Evolutionary conservation across 2,797 vertebrate species (phyloP).

Genomic region (Pelobates cultripes): DNA sequence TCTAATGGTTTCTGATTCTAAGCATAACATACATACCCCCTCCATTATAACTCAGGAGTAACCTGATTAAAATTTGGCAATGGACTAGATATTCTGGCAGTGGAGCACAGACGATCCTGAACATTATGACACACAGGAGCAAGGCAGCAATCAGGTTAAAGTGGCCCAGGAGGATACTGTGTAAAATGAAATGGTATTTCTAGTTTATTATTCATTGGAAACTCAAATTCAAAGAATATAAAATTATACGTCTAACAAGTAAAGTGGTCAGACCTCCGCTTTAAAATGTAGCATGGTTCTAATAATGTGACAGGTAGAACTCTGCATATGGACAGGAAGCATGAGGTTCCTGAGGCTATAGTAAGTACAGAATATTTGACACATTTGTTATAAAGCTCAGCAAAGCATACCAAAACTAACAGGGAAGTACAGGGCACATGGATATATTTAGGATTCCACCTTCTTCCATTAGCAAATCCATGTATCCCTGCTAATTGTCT

Average conservation of each 20-base stretch:
- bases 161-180: constrained; percentile 17
- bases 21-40: constrained; percentile 33
- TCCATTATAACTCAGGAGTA: constrained; percentile 29
- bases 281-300: not conserved
- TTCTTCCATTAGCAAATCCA: too few relatives aligned
- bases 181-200: constrained; percentile 23
- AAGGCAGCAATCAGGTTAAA: constrained; percentile 35
- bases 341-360: too few relatives aligned
- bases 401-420: too few relatives aligned
- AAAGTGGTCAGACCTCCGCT: not conserved
- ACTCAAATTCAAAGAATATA: constrained; percentile 7
- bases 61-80: constrained; percentile 50
- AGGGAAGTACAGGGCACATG: too few relatives aligned
- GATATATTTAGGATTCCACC: too few relatives aligned
- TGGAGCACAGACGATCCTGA: constrained; percentile 25
- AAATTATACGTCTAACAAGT: not conserved
- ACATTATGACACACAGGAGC: constrained; percentile 43
- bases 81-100: constrained; percentile 36
- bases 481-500: too few relatives aligned
- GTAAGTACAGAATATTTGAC: too few relatives aligned
- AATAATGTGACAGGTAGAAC: not conserved
- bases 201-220: constrained; percentile 14
- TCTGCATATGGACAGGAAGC: too few relatives aligned
- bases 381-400: too few relatives aligned
- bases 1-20: constrained; percentile 25